phyloP scores from a whole-genome alignment of 2,113 vertebrate genomes.

The Toxotes chatareus region DNA sequence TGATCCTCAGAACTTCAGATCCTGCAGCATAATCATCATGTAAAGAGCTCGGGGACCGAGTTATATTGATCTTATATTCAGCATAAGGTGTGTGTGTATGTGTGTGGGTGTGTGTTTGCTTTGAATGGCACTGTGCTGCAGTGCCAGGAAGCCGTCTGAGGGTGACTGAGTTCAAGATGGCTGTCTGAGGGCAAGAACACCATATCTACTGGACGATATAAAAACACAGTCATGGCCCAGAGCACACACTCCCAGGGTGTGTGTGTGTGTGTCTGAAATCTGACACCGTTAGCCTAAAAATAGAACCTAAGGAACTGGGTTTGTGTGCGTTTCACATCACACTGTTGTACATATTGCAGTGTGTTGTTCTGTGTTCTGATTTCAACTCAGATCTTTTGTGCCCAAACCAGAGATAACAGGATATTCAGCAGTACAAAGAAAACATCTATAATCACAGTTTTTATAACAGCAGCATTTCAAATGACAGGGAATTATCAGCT shows the following conservation, averaged over 20 bases:
- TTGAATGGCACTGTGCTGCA: neutral
- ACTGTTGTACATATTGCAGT: no score
- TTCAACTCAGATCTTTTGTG: no score
- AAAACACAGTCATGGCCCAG: neutral
- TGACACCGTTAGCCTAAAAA: neutral
- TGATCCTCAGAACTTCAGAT: no score
- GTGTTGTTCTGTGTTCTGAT: no score
- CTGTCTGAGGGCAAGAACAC: neutral
- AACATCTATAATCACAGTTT: no score
- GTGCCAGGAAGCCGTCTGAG: neutral
- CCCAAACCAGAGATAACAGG: no score
- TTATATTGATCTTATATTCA: neutral
- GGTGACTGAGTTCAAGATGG: slow-evolving; percentile 7
- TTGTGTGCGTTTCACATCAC: no score
- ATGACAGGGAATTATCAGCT: no score
- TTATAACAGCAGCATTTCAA: no score
- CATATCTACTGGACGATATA: neutral
- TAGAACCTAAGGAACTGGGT: no score
- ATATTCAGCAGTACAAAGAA: no score
- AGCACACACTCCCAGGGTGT: neutral
- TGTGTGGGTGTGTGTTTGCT: neutral
- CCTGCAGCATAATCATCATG: no score
- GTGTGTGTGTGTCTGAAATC: neutral
- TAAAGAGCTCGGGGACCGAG: neutral
- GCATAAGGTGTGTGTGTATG: neutral